Conservation (phyloP, 35 echinoderm and acorn worm species). For the Holothuria glaberrima region DNA sequence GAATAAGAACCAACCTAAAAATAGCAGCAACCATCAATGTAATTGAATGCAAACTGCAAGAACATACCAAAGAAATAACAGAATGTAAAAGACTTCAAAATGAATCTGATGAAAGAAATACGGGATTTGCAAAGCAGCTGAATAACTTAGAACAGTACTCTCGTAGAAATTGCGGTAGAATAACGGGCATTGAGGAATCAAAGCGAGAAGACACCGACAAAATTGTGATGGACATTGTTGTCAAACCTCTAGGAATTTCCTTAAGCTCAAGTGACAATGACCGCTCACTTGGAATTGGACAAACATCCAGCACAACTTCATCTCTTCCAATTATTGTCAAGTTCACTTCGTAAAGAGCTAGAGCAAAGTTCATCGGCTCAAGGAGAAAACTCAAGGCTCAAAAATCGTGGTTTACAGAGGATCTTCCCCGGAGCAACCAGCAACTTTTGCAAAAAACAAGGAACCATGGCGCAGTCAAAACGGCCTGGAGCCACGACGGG, state of each 20-base stretch:
- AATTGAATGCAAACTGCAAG: background rate
- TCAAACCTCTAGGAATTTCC: background rate
- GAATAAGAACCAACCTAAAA: too few species aligned
- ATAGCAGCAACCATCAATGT: background rate
- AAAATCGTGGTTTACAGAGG: background rate
- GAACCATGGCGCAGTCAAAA: background rate
- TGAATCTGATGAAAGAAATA: background rate
- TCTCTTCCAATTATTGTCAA: conserved; percentile 44
- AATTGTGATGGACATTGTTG: background rate
- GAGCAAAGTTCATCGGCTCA: conserved; percentile 12
- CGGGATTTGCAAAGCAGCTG: background rate
- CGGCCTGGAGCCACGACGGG: conserved; percentile 26
- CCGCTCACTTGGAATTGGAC: background rate
- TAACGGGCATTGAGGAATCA: background rate
- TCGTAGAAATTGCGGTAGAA: conserved; percentile 30
- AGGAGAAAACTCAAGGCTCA: conserved; percentile 33
- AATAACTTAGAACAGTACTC: conserved; percentile 10
- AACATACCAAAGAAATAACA: background rate
- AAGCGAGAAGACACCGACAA: conserved; percentile 5
- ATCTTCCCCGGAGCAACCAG: background rate
- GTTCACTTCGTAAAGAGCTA: conserved; percentile 5
- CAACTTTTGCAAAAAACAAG: conserved; percentile 37
- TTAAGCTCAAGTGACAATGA: background rate
- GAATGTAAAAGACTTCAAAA: background rate
- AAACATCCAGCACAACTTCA: background rate